Conservation (phyloP, 2,113 vertebrate genomes). For the Syngnathus scovelli region DNA sequence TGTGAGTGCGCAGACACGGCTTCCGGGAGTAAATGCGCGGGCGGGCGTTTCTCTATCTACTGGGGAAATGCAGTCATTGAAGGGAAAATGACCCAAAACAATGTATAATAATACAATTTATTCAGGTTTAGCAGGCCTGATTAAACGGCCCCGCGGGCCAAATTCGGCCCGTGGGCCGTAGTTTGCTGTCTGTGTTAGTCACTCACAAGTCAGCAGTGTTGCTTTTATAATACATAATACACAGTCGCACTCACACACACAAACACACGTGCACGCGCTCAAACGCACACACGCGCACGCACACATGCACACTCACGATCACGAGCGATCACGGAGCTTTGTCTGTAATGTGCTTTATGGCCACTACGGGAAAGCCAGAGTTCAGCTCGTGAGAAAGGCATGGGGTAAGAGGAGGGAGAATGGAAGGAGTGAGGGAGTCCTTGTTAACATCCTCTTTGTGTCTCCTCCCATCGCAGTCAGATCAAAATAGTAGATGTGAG, state of each 20-base stretch:
- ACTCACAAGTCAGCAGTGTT: neutral
- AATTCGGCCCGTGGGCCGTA: no score
- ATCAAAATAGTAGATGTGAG: slow-evolving; percentile 39
- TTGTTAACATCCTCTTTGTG: slow-evolving; percentile 62
- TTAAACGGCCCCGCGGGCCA: no score
- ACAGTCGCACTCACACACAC: neutral
- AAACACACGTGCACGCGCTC: slow-evolving; percentile 12
- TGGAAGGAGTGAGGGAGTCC: slow-evolving; percentile 18
- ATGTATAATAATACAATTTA: no score
- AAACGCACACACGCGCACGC: neutral
- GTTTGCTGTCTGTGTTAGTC: neutral
- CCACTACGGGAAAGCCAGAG: slow-evolving; percentile 48
- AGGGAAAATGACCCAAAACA: no score
- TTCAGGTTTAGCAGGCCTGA: no score
- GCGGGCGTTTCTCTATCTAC: no score
- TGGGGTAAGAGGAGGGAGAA: slow-evolving; percentile 10
- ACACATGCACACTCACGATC: slow-evolving; percentile 21
- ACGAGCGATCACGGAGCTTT: slow-evolving; percentile 68
- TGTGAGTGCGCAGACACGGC: no score
- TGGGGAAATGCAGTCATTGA: no score
- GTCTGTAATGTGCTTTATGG: slow-evolving; percentile 63
- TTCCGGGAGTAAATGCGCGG: no score
- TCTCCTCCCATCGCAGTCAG: slow-evolving; percentile 43
- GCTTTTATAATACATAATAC: neutral
- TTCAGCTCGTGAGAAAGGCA: slow-evolving; percentile 35